phyloP scores from a whole-genome alignment of 2,797 vertebrate species.

The Gephyroberyx darwinii region DNA sequence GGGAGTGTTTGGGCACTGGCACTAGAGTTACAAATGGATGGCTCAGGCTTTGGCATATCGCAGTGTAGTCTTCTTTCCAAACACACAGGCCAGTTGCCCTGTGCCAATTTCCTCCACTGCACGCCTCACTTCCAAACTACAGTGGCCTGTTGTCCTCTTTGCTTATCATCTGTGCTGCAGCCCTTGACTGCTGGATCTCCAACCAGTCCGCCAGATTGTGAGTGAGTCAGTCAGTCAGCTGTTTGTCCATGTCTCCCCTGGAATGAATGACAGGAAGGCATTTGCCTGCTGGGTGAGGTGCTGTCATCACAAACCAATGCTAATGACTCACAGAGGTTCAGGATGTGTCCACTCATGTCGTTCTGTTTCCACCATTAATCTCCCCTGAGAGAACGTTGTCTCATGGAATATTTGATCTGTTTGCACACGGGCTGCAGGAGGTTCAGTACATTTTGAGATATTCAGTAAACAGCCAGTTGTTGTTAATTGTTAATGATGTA shows the following conservation, averaged over 20 bases:
- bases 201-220: conserved; percentile 45
- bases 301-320: conserved; percentile 63
- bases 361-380: conserved; percentile 10
- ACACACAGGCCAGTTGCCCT: conserved; percentile 24
- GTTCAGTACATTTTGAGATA: conserved; percentile 54
- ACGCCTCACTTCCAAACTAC: conserved; percentile 21
- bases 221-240: conserved; percentile 49
- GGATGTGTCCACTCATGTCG: conserved; percentile 54
- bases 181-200: conserved; percentile 11
- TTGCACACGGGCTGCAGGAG: conserved; percentile 20
- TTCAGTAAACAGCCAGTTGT: conserved; percentile 58
- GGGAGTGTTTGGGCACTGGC: conserved; percentile 2
- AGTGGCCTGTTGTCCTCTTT: conserved; percentile 42
- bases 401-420: conserved; percentile 59
- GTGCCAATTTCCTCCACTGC: conserved; percentile 28
- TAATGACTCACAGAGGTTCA: conserved; percentile 58
- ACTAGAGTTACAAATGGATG: conserved; percentile 20
- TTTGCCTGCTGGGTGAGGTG: conserved; percentile 65
- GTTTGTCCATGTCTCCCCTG: conserved; percentile 57
- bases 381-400: conserved; percentile 49
- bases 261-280: conserved; percentile 52
- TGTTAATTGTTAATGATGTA: conserved; percentile 71
- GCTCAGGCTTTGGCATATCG: conserved; percentile 3
- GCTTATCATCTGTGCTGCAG: conserved; percentile 32
- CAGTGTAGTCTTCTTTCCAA: conserved; percentile 24